Evolutionary conservation across 2,888 invertebrate species (phyloP).

Genomic region (Drosophila stalkeri): DNA sequence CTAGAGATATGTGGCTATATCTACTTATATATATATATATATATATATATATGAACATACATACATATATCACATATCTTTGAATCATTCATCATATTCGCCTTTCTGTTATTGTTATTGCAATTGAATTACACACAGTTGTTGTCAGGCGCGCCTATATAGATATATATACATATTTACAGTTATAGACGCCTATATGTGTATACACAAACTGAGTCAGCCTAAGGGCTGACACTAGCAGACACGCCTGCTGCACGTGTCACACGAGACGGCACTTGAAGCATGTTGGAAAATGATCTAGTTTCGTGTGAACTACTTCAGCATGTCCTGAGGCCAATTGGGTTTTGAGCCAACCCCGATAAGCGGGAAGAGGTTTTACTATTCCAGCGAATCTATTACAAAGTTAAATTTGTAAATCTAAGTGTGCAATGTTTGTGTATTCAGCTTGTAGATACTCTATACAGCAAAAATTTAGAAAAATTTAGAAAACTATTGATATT

Average conservation of each 20-base stretch:
- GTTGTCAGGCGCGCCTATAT: slow-evolving; percentile 26
- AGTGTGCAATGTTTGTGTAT: no score
- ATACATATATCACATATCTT: slow-evolving; percentile 23
- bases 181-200: not conserved
- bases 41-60: no score
- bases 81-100: slow-evolving; percentile 43
- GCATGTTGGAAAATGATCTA: not conserved
- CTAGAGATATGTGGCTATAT: not conserved
- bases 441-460: not conserved
- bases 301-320: not conserved
- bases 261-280: slow-evolving; percentile 17
- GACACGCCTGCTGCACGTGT: slow-evolving; percentile 53
- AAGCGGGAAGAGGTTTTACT: not conserved
- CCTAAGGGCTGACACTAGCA: slow-evolving; percentile 5
- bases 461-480: no score
- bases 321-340: not conserved
- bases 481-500: no score
- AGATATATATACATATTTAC: slow-evolving; percentile 2
- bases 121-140: slow-evolving; percentile 38
- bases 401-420: not conserved
- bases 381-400: not conserved
- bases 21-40: slow-evolving; percentile 4
- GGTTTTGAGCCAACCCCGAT: no score
- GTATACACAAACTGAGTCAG: slow-evolving; percentile 27
- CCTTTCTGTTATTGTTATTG: slow-evolving; percentile 25